Percentiles rank a stretch among this genome's conserved stretches.
These are phyloP conservation scores for Nezara viridula DNA, from an alignment of 2,888 invertebrate genomes.

Conservation along the genomic window DNA sequence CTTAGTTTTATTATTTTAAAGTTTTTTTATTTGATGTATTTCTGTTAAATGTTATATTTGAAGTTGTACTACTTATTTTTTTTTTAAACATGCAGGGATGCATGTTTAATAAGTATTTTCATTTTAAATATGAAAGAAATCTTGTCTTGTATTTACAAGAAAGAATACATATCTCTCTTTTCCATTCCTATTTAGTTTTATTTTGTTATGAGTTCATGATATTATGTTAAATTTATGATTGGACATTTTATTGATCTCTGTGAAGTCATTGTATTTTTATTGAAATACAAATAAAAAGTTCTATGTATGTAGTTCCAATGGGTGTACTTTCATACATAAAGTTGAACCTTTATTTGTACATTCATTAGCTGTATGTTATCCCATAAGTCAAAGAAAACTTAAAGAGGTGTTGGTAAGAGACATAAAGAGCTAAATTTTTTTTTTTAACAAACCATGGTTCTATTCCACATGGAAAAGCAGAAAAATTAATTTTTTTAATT, in stretches of 20 bases:
- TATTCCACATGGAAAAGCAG: too few species aligned
- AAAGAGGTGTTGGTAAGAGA: too few species aligned
- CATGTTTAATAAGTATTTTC: neutral
- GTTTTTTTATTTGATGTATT: conserved; percentile 7
- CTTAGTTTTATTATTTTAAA: conserved; percentile 14
- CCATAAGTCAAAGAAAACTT: too few species aligned
- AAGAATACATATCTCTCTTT: neutral
- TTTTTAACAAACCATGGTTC: too few species aligned
- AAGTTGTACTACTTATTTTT: neutral
- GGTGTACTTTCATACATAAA: too few species aligned
- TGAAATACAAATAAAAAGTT: neutral
- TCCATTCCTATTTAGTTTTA: neutral
- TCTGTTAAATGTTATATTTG: neutral
- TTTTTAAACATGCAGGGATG: neutral
- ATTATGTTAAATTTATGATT: neutral
- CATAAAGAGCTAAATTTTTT: too few species aligned
- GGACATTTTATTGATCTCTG: too few species aligned
- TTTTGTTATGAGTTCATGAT: neutral
- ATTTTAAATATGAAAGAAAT: neutral
- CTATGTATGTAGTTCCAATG: neutral
- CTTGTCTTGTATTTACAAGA: neutral
- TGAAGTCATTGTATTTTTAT: conserved; percentile 1
- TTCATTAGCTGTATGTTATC: too few species aligned
- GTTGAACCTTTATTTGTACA: too few species aligned
- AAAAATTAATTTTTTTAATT: too few species aligned